These are phyloP conservation scores for Archocentrus centrarchus DNA, from an alignment of 2,113 vertebrate species.

Conservation along the genomic window DNA sequence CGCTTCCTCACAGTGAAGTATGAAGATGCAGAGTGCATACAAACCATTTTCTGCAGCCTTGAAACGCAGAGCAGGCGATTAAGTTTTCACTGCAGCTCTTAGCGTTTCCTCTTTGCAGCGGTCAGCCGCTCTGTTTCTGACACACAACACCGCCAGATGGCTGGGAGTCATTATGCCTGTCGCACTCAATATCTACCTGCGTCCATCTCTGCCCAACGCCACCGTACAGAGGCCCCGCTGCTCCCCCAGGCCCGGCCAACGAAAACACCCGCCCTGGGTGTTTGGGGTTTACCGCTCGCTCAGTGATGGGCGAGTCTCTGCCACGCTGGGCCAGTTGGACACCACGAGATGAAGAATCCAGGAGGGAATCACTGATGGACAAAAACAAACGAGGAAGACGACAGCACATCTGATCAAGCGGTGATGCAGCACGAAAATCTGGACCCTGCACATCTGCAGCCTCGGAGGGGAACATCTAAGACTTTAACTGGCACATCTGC, in stretches of 20 bases:
- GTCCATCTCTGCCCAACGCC: conserved; percentile 21
- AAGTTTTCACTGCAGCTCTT: conserved; percentile 30
- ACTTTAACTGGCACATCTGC: neutral
- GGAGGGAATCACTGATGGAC: conserved; percentile 1
- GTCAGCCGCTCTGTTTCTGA: neutral
- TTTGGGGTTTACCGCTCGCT: neutral
- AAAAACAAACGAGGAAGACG: neutral
- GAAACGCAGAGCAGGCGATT: conserved; percentile 20
- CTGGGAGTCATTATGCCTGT: conserved; percentile 33
- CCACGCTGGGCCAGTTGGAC: neutral
- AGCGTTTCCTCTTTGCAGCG: conserved; percentile 17
- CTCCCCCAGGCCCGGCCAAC: neutral
- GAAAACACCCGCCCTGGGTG: neutral
- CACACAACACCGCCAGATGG: conserved; percentile 31
- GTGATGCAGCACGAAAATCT: neutral
- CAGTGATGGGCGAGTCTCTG: neutral
- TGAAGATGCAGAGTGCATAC: neutral
- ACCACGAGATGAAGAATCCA: neutral
- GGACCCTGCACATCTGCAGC: neutral
- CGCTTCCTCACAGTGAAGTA: neutral
- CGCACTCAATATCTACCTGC: conserved; percentile 11
- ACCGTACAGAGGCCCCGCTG: neutral
- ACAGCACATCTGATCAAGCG: neutral
- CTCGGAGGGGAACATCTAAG: neutral
- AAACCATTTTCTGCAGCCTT: conserved; percentile 10